A percentile compares a stretch with the other conserved stretches of the same genome.
Evolutionary conservation across 2,797 vertebrate genomes (phyloP).

Genomic region (Gymnothorax javanicus): DNA sequence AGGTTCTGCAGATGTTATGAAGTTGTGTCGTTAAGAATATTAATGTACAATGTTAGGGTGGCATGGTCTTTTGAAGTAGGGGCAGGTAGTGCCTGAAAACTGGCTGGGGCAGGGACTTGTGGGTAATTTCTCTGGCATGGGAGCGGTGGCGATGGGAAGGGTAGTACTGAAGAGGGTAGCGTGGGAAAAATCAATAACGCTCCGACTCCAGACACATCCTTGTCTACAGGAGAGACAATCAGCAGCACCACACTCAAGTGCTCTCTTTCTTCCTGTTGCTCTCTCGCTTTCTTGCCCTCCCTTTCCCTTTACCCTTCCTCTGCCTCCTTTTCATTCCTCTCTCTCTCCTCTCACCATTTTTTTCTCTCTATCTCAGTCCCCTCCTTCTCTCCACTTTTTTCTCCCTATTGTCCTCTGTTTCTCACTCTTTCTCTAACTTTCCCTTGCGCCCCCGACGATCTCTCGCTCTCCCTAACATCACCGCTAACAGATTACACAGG

Average conservation of each 20-base stretch:
- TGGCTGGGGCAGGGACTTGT: background rate
- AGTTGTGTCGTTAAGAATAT: too few species aligned
- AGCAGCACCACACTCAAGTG: slow-evolving; percentile 30
- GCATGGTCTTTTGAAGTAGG: background rate
- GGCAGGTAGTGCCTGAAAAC: background rate
- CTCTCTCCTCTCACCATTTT: background rate
- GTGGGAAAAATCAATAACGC: slow-evolving; percentile 57
- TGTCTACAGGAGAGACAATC: slow-evolving; percentile 47
- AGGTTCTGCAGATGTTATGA: too few species aligned
- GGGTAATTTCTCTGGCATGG: background rate
- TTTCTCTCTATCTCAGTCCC: background rate
- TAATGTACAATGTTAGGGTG: background rate
- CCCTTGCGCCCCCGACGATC: background rate
- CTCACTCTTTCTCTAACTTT: background rate
- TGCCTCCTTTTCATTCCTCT: background rate
- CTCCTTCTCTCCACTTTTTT: background rate
- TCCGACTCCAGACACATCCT: slow-evolving; percentile 43
- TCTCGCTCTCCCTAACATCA: background rate
- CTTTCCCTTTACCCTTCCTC: background rate
- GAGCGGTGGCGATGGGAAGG: background rate
- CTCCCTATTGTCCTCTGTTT: background rate
- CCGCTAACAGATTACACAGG: background rate
- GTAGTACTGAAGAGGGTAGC: slow-evolving; percentile 31
- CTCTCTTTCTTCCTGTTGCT: background rate
- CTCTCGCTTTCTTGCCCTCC: background rate